phyloP scores from a whole-genome alignment of 2,797 vertebrate genomes.

The Cynopterus sphinx region DNA sequence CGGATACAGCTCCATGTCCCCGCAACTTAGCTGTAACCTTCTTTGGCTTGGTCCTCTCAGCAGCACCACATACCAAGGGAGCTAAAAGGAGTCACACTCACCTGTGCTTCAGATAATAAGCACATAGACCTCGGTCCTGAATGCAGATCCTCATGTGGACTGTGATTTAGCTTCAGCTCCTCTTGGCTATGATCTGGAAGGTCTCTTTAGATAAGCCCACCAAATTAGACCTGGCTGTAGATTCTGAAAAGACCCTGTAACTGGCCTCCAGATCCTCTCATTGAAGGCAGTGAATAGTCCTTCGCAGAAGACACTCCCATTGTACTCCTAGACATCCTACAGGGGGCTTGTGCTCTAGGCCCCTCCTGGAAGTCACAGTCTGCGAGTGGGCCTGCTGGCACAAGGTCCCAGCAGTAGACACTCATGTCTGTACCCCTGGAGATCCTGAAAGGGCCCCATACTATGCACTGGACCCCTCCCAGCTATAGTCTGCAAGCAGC shows the following conservation, averaged over 20 bases:
- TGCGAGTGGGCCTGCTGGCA: not conserved
- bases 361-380: not conserved
- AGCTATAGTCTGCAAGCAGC: not conserved
- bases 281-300: not conserved
- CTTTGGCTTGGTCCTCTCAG: not conserved
- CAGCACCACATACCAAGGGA: not conserved
- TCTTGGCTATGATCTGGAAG: not conserved
- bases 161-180: not conserved
- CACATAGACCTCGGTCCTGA: not conserved
- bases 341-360: not conserved
- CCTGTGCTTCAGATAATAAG: not conserved
- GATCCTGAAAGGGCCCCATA: not conserved
- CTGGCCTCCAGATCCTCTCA: not conserved
- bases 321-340: not conserved
- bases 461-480: not conserved
- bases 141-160: not conserved
- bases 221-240: not conserved
- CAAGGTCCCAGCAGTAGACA: not conserved
- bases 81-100: not conserved
- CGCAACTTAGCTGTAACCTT: not conserved
- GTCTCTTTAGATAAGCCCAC: not conserved
- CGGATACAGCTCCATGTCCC: not conserved
- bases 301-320: not conserved
- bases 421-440: not conserved
- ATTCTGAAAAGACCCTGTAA: not conserved